Evolutionary conservation across 2,888 invertebrate species (phyloP).

Genomic region (Athrips mouffetella): DNA sequence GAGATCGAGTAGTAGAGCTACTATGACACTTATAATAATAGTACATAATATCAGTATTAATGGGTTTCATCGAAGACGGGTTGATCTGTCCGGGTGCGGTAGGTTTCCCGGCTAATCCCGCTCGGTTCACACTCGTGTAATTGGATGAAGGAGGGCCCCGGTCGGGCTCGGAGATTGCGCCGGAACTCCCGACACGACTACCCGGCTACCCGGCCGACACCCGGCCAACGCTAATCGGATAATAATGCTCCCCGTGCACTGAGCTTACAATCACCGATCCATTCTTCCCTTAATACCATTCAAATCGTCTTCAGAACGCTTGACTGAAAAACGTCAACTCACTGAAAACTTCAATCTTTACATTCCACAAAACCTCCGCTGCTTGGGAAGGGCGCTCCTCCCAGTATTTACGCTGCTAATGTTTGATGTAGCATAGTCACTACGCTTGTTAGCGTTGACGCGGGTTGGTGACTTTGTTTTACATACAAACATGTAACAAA

Average conservation of each 20-base stretch:
- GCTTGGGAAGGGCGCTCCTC: no score
- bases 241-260: conserved; percentile 50
- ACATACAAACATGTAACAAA: no score
- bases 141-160: conserved; percentile 71
- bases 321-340: conserved; percentile 21
- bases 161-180: conserved; percentile 60
- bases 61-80: conserved; percentile 11
- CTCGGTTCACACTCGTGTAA: conserved; percentile 70
- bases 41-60: no score
- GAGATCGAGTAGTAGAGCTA: no score
- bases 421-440: no score
- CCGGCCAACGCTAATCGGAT: conserved; percentile 72
- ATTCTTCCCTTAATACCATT: background rate
- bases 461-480: no score
- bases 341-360: conserved; percentile 20
- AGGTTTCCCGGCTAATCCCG: conserved; percentile 44
- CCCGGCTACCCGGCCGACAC: conserved; percentile 37
- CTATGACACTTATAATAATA: no score
- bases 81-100: conserved; percentile 7
- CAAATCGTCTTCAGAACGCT: conserved; percentile 11
- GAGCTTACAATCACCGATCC: background rate
- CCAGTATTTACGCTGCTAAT: no score
- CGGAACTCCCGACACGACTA: conserved; percentile 32
- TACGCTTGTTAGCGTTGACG: no score
- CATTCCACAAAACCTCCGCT: no score